Conservation (phyloP, 2,113 vertebrate species). For the Campylomormyrus tamandua region DNA sequence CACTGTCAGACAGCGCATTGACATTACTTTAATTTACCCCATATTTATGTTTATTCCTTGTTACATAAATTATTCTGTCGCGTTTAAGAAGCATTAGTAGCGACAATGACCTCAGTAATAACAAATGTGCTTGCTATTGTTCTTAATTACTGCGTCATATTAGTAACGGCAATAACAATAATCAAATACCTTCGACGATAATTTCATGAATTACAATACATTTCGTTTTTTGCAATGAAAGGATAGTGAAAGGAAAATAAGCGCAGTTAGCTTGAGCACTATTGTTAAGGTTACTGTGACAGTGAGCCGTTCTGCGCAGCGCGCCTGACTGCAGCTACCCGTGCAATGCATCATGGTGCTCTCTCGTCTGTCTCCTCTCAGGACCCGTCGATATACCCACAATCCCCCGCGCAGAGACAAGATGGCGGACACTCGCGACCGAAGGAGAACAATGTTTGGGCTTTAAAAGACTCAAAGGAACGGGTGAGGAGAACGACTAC, state of each 20-base stretch:
- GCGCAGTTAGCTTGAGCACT: neutral
- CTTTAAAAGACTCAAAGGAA: constrained; percentile 53
- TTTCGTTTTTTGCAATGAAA: neutral
- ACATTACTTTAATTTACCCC: neutral
- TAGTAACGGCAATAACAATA: neutral
- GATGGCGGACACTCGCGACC: constrained; percentile 68
- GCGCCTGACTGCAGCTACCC: neutral
- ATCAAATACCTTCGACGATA: neutral
- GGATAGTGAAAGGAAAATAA: neutral
- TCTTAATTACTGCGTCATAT: neutral
- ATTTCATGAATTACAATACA: neutral
- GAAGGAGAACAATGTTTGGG: constrained; percentile 73
- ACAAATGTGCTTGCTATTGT: neutral
- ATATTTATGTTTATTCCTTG: neutral
- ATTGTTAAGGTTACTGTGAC: neutral
- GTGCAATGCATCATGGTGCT: neutral
- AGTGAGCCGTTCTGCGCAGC: neutral
- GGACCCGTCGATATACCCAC: constrained; percentile 69
- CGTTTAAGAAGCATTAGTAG: neutral
- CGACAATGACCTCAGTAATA: neutral
- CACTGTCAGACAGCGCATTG: neutral
- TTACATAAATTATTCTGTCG: neutral
- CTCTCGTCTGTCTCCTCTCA: constrained; percentile 63
- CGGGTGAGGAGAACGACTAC: constrained; percentile 39
- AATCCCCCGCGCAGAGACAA: constrained; percentile 70